Evolutionary conservation across 2,888 invertebrate species (phyloP).

Genomic region (Pinctada fucata): DNA sequence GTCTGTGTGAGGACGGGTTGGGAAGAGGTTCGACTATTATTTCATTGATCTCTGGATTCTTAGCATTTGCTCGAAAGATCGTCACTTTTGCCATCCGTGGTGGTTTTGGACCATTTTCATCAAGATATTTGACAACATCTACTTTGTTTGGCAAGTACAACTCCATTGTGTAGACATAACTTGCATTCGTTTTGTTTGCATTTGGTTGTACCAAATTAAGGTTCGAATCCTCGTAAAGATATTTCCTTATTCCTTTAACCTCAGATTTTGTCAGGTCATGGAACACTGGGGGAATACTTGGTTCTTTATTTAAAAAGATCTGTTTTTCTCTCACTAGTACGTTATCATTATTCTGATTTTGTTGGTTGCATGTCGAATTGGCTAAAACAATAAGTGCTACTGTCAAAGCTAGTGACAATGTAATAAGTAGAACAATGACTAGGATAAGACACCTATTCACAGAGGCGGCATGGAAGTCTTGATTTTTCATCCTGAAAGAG

Average conservation of each 20-base stretch:
- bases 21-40: conserved; percentile 59
- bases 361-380: no score
- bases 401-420: no score
- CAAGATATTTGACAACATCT: conserved; percentile 48
- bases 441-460: no score
- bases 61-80: conserved; percentile 60
- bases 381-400: no score
- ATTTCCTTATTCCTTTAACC: conserved; percentile 40
- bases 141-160: conserved; percentile 49
- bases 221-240: conserved; percentile 39
- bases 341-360: no score
- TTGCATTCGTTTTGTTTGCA: conserved; percentile 23
- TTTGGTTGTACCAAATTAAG: conserved; percentile 43
- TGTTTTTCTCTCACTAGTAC: no score
- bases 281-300: conserved; percentile 52
- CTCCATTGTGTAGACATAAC: conserved; percentile 44
- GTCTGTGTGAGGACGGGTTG: neutral
- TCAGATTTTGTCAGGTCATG: conserved; percentile 56
- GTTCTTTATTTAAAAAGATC: conserved; percentile 26
- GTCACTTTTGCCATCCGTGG: conserved; percentile 59
- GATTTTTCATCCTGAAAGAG: no score
- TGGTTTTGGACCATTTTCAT: conserved; percentile 46
- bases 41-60: conserved; percentile 59
- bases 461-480: no score
- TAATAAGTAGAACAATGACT: no score